Evolutionary conservation across 2,888 invertebrate genomes (phyloP).

Genomic region (Lasius fuliginosus): DNA sequence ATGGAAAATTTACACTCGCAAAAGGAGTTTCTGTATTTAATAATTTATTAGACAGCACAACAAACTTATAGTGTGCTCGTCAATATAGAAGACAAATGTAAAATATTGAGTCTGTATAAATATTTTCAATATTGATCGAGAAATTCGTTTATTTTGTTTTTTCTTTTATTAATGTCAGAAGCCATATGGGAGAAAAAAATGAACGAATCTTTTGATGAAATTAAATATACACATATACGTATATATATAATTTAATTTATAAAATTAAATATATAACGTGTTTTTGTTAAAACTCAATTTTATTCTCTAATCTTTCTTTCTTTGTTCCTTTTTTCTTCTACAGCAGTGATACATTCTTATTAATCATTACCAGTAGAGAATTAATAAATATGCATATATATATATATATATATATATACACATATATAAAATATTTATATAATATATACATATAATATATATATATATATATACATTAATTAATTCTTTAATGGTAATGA

Average conservation of each 20-base stretch:
- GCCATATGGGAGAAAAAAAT: not conserved
- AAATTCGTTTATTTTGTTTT: slow-evolving; percentile 11
- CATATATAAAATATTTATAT: too few relatives aligned
- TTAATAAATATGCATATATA: too few relatives aligned
- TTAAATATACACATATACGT: slow-evolving; percentile 69
- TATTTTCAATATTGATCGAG: slow-evolving; percentile 60
- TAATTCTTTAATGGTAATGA: not conserved
- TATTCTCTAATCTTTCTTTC: too few relatives aligned
- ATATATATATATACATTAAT: not conserved
- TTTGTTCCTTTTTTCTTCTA: too few relatives aligned
- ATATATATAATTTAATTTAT: slow-evolving; percentile 67
- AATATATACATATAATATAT: too few relatives aligned
- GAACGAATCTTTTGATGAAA: slow-evolving; percentile 25
- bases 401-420: not conserved
- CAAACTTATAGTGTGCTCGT: not conserved
- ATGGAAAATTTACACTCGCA: not conserved
- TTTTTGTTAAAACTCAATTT: too few relatives aligned
- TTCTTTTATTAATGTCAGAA: not conserved
- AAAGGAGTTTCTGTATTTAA: slow-evolving; percentile 12
- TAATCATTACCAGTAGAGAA: too few relatives aligned
- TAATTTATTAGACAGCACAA: slow-evolving; percentile 2
- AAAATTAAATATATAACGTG: not conserved
- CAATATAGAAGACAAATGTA: slow-evolving; percentile 74
- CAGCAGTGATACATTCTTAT: too few relatives aligned
- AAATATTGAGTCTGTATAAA: slow-evolving; percentile 83